Conservation (phyloP, 2,797 vertebrate species). For the Acipenser ruthenus region DNA sequence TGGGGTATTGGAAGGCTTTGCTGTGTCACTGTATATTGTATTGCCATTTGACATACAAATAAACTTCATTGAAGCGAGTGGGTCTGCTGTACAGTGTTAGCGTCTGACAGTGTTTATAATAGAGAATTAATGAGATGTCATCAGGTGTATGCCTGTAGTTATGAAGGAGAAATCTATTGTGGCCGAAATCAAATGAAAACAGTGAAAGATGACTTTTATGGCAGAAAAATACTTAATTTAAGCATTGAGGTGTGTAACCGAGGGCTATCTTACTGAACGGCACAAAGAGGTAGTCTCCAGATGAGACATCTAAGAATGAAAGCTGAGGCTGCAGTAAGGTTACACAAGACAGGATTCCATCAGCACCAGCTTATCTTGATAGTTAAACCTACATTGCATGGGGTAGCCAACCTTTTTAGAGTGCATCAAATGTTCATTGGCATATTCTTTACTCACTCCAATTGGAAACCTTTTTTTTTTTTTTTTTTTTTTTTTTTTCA, state of each 20-base stretch:
- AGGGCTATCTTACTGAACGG: too few relatives aligned
- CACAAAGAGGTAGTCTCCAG: too few relatives aligned
- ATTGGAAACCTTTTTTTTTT: too few relatives aligned
- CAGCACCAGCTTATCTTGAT: too few relatives aligned
- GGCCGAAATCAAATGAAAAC: neutral
- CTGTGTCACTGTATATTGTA: constrained; percentile 26
- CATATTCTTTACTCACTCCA: too few relatives aligned
- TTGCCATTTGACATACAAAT: constrained; percentile 33
- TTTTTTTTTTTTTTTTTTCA: too few relatives aligned
- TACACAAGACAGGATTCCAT: too few relatives aligned
- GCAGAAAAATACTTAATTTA: neutral
- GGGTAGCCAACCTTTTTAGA: too few relatives aligned
- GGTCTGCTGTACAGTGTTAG: constrained; percentile 43
- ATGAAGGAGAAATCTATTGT: constrained; percentile 20
- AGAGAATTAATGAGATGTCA: constrained; percentile 9
- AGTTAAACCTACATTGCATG: too few relatives aligned
- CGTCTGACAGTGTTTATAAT: constrained; percentile 53
- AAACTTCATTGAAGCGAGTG: constrained; percentile 22
- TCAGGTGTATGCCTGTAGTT: constrained; percentile 1
- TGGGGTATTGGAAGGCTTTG: constrained; percentile 26
- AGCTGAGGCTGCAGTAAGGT: too few relatives aligned
- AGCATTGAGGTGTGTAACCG: neutral
- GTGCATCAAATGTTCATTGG: too few relatives aligned
- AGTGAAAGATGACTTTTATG: constrained; percentile 3
- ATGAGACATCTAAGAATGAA: too few relatives aligned